A percentile compares a stretch with the other conserved stretches of the same genome.
phyloP scores from a whole-genome alignment of 1,140 invertebrate species.

The Pseudomyrmex dendroicus region DNA sequence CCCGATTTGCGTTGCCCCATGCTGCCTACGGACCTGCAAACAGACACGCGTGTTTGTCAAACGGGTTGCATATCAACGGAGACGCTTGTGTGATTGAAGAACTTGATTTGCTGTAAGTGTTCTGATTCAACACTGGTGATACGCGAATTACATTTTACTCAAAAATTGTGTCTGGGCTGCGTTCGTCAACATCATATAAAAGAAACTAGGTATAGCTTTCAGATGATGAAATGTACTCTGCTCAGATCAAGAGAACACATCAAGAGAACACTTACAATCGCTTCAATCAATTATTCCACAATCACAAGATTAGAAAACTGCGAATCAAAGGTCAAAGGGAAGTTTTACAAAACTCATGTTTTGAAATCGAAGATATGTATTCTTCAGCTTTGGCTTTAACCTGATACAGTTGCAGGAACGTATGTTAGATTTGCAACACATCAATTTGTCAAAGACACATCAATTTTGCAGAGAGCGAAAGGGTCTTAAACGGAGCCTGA shows the following conservation, averaged over 20 bases:
- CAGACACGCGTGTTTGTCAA: constrained; percentile 51
- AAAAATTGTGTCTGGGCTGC: background rate
- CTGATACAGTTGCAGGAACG: background rate
- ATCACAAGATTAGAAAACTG: background rate
- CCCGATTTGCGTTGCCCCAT: constrained; percentile 79
- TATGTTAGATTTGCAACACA: background rate
- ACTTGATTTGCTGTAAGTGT: background rate
- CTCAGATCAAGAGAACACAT: background rate
- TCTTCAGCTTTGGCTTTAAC: background rate
- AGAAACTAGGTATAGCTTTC: too few species aligned
- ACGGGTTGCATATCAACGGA: constrained; percentile 46
- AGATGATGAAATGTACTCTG: background rate
- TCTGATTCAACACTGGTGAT: background rate
- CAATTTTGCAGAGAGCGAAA: background rate
- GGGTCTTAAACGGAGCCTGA: background rate
- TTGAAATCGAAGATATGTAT: background rate
- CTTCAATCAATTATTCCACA: background rate
- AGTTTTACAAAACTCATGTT: background rate
- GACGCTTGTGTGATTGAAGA: background rate
- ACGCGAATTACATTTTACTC: background rate
- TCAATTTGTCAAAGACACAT: background rate
- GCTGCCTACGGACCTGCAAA: constrained; percentile 77
- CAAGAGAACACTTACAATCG: background rate
- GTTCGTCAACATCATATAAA: too few species aligned
- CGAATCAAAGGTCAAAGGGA: too few species aligned